Conservation (phyloP, 2,113 vertebrate species). For the Eptesicus fuscus region DNA sequence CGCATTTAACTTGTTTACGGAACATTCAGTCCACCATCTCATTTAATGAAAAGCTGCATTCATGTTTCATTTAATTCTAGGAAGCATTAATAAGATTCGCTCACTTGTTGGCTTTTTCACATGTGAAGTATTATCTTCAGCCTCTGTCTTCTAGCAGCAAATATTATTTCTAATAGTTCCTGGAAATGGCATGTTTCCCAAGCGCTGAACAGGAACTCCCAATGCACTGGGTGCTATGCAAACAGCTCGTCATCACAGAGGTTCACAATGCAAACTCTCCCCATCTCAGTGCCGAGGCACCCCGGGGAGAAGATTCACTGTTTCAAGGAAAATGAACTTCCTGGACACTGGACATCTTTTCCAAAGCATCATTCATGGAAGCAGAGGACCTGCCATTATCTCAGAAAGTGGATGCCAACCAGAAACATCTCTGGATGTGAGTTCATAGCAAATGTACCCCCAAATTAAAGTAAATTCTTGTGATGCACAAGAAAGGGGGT, state of each 20-base stretch:
- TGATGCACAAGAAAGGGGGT: background rate
- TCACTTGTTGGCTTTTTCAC: constrained; percentile 30
- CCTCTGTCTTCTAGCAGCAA: constrained; percentile 3
- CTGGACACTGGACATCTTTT: background rate
- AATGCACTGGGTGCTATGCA: background rate
- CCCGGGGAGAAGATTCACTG: background rate
- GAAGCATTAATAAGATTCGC: constrained; percentile 28
- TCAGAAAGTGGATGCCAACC: background rate
- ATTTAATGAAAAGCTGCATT: background rate
- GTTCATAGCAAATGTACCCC: background rate
- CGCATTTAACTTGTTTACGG: background rate
- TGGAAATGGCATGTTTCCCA: constrained; percentile 46
- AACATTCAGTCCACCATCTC: background rate
- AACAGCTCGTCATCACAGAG: background rate
- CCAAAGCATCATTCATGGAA: background rate
- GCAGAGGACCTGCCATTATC: background rate
- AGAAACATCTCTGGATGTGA: background rate
- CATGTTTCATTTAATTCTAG: constrained; percentile 31
- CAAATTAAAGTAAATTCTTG: background rate
- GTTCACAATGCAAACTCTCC: too few relatives aligned
- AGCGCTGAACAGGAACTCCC: background rate
- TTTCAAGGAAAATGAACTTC: constrained; percentile 14
- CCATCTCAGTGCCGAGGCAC: background rate
- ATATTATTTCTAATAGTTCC: constrained; percentile 58
- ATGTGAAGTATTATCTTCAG: background rate